Percentiles rank a stretch among this genome's conserved stretches.
Evolutionary conservation across 2,113 vertebrate species (phyloP).

Genomic region (Trematocara marginatum): DNA sequence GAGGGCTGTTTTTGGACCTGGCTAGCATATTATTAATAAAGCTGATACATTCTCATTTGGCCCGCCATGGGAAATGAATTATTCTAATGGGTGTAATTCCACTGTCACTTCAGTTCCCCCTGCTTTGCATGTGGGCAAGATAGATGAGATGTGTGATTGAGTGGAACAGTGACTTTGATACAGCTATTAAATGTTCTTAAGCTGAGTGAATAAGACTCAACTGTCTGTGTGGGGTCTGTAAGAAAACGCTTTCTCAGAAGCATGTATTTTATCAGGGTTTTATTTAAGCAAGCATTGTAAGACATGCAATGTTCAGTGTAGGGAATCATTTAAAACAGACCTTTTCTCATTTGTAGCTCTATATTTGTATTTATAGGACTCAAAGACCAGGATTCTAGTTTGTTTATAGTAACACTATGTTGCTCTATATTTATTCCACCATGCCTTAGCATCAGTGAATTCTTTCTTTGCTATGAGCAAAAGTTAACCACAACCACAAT

Average conservation of each 20-base stretch:
- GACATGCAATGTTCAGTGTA: not conserved
- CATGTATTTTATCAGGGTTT: not conserved
- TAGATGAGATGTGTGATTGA: conserved; percentile 46
- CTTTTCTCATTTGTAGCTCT: not conserved
- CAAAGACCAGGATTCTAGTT: not conserved
- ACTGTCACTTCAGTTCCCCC: conserved; percentile 29
- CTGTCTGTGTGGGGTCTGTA: not conserved
- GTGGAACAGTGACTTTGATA: conserved; percentile 32
- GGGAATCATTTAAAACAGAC: not conserved
- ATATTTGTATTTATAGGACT: not conserved
- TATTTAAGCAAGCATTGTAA: not conserved
- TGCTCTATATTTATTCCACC: not conserved
- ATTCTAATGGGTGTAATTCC: conserved; percentile 62
- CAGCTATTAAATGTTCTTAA: conserved; percentile 21
- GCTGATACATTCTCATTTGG: conserved; percentile 56
- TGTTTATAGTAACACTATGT: not conserved
- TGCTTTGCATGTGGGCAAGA: conserved; percentile 31
- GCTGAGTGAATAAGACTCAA: not conserved
- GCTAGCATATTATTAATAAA: conserved; percentile 63
- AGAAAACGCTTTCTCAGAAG: not conserved
- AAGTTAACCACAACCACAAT: not conserved
- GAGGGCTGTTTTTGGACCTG: conserved; percentile 56
- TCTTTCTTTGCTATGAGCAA: not conserved
- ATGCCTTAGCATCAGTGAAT: not conserved
- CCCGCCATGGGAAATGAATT: conserved; percentile 51